These are phyloP conservation scores for Cygnus buccinator DNA, from an alignment of 2,113 vertebrate species.

Conservation along the genomic window DNA sequence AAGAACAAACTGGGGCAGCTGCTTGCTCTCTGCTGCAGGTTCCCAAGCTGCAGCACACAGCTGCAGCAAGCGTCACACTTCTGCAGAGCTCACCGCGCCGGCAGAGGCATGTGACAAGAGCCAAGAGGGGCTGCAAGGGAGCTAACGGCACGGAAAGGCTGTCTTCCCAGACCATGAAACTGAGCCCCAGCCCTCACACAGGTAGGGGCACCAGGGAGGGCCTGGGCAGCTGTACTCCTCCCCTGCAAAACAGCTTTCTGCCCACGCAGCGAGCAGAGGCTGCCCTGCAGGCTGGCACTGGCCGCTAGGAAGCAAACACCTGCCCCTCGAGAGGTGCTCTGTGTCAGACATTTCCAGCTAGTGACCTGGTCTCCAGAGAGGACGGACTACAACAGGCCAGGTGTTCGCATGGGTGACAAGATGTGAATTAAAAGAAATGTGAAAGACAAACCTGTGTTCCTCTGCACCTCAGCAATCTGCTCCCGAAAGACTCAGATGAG, in stretches of 20 bases:
- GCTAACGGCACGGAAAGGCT: fast-evolving
- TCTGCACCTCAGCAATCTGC: neutral
- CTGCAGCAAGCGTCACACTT: fast-evolving
- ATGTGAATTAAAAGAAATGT: neutral
- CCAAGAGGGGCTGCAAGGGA: neutral
- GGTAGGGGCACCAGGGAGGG: neutral
- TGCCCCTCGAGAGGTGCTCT: neutral
- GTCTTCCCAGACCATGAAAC: neutral
- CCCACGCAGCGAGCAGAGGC: fast-evolving
- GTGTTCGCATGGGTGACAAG: neutral
- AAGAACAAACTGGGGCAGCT: neutral
- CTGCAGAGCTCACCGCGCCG: neutral
- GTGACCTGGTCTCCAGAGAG: neutral
- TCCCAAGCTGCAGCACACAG: neutral
- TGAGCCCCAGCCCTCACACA: neutral
- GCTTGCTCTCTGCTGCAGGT: neutral
- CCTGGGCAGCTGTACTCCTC: neutral
- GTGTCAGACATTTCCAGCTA: neutral
- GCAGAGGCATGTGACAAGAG: neutral
- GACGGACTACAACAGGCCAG: neutral
- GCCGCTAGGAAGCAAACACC: neutral
- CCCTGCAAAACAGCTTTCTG: neutral
- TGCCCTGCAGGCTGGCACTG: neutral
- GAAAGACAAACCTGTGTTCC: neutral
- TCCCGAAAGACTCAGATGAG: neutral